Evolutionary conservation across 1,140 invertebrate genomes (phyloP).

Genomic region (Idris sp.): DNA sequence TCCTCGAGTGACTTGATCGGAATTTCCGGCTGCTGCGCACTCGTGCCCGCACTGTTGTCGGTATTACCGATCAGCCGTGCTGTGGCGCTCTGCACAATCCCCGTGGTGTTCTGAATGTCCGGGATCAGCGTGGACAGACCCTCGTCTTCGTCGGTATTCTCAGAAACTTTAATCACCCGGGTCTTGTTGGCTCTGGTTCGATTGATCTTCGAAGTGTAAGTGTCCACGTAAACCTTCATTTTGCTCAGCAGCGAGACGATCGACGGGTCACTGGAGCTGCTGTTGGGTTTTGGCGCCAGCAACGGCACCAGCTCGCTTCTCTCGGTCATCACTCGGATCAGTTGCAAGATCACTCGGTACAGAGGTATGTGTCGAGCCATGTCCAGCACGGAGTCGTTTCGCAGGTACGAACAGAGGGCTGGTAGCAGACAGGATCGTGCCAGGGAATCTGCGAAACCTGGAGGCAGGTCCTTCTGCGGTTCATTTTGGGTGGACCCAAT

Average conservation of each 20-base stretch:
- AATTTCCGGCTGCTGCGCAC: conserved; percentile 75
- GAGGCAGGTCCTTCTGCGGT: conserved; percentile 80
- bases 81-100: conserved; percentile 85
- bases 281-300: conserved; percentile 80
- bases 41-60: conserved; percentile 72
- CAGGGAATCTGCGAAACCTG: conserved; percentile 86
- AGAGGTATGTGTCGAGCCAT: conserved; percentile 96
- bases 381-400: conserved; percentile 96
- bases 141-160: conserved; percentile 89
- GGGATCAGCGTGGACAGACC: conserved; percentile 91
- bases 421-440: conserved; percentile 90
- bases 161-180: conserved; percentile 77
- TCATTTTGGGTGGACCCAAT: conserved; percentile 85
- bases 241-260: conserved; percentile 86
- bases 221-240: conserved; percentile 94
- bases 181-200: conserved; percentile 71
- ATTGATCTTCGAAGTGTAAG: conserved; percentile 83
- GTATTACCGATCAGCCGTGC: conserved; percentile 75
- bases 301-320: conserved; percentile 83
- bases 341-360: conserved; percentile 89
- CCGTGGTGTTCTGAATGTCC: conserved; percentile 89
- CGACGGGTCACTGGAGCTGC: conserved; percentile 74
- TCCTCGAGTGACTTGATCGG: conserved; percentile 82
- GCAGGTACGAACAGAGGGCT: conserved; percentile 92
- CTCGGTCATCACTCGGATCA: conserved; percentile 88